Evolutionary conservation across 2,113 vertebrate genomes (phyloP).

Genomic region (Pogona vitticeps): DNA sequence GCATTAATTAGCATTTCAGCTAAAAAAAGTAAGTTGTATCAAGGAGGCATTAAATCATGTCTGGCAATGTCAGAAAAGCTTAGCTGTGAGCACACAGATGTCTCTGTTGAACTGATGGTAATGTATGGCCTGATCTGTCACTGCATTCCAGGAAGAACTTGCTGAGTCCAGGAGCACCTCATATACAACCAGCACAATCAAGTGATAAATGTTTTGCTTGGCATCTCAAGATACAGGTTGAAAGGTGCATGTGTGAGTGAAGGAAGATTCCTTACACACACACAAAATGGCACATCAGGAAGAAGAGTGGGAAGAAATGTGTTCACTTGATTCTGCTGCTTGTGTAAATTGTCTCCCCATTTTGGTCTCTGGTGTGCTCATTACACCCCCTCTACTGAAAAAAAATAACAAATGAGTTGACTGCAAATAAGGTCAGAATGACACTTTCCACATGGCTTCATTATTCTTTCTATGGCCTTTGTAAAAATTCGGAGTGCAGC

Average conservation of each 20-base stretch:
- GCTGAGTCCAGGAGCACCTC: too few species aligned
- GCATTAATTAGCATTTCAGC: constrained; percentile 17
- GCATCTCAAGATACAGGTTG: too few species aligned
- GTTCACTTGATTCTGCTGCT: background rate
- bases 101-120: fast-evolving
- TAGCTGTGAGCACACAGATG: background rate
- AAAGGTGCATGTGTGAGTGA: too few species aligned
- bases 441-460: background rate
- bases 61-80: fast-evolving
- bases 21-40: background rate
- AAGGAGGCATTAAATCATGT: constrained; percentile 10
- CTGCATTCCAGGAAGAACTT: background rate
- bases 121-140: background rate
- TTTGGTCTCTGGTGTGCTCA: background rate
- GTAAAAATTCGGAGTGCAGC: background rate
- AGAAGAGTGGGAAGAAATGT: background rate
- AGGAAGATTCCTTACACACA: background rate
- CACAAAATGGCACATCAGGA: background rate
- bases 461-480: background rate
- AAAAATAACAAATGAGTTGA: background rate
- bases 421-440: background rate
- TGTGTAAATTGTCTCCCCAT: background rate
- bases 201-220: background rate
- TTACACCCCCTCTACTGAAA: background rate
- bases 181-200: background rate